Percentiles rank a stretch among this genome's conserved stretches.
Evolutionary conservation across 2,797 vertebrate species (phyloP).

Genomic region (Heteromormyrus szaboi): DNA sequence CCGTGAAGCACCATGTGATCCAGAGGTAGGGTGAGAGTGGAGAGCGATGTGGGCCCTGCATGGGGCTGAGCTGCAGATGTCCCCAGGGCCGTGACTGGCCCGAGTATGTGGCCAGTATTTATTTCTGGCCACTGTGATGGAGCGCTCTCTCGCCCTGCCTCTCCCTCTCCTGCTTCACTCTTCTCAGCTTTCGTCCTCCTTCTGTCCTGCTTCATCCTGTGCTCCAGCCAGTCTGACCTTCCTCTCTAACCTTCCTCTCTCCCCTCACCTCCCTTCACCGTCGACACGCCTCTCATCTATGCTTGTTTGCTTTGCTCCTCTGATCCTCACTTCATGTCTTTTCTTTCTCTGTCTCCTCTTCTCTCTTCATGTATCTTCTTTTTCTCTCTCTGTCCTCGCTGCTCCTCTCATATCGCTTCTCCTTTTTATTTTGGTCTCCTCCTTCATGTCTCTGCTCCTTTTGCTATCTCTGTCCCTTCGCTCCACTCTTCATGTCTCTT

Average conservation of each 20-base stretch:
- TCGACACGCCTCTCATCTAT: not conserved
- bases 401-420: not conserved
- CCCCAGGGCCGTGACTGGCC: not conserved
- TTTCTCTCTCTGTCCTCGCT: not conserved
- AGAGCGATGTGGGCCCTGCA: constrained; percentile 21
- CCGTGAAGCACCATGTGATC: not conserved
- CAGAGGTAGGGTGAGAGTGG: constrained; percentile 21
- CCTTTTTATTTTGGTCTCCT: not conserved
- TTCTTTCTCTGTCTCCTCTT: not conserved
- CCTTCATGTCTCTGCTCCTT: not conserved
- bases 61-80: not conserved
- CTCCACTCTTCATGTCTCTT: not conserved
- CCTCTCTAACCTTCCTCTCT: not conserved
- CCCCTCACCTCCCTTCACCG: not conserved
- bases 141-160: not conserved
- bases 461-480: not conserved
- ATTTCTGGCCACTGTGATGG: not conserved
- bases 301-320: not conserved
- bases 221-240: constrained; percentile 21
- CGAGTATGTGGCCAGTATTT: not conserved
- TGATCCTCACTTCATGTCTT: constrained; percentile 18
- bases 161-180: not conserved
- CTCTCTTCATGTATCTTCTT: not conserved
- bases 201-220: not conserved
- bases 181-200: not conserved